Evolutionary conservation across 2,113 vertebrate species (phyloP).

Genomic region (Pteronura brasiliensis): DNA sequence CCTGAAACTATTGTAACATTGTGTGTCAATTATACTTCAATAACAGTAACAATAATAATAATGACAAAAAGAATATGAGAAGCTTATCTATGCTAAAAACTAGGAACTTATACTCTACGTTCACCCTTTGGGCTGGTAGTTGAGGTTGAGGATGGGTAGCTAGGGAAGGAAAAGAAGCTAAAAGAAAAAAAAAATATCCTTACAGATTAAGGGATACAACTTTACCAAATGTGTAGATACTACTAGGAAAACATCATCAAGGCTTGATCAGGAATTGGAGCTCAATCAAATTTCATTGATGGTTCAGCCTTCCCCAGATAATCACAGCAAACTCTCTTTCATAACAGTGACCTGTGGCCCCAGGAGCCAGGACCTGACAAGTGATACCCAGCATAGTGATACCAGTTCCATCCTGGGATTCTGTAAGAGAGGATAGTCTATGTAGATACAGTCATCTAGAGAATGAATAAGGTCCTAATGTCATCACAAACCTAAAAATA

Average conservation of each 20-base stretch:
- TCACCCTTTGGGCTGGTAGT: not conserved
- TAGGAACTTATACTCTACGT: rapidly evolving
- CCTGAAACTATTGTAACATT: not conserved
- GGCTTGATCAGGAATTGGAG: not conserved
- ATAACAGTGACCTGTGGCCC: rapidly evolving
- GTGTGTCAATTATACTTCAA: not conserved
- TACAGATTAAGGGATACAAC: not conserved
- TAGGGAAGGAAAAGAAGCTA: not conserved
- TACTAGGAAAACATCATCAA: not conserved
- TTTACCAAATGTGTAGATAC: not conserved
- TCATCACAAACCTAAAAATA: not conserved
- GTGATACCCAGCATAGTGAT: not conserved
- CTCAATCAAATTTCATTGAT: not conserved
- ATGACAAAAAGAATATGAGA: not conserved
- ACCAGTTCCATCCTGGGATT: not conserved
- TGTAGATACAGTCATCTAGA: not conserved
- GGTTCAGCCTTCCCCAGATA: not conserved
- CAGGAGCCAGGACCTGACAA: not conserved
- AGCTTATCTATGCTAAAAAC: not conserved
- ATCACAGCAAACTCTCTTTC: not conserved
- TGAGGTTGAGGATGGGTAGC: not conserved
- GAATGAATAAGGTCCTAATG: not conserved
- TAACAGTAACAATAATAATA: not conserved
- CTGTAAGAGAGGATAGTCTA: not conserved
- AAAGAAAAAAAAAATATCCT: not conserved